Percentiles rank a stretch among this genome's conserved stretches.
Evolutionary conservation across 2,888 invertebrate species (phyloP).

Genomic region (Idaea straminata): DNA sequence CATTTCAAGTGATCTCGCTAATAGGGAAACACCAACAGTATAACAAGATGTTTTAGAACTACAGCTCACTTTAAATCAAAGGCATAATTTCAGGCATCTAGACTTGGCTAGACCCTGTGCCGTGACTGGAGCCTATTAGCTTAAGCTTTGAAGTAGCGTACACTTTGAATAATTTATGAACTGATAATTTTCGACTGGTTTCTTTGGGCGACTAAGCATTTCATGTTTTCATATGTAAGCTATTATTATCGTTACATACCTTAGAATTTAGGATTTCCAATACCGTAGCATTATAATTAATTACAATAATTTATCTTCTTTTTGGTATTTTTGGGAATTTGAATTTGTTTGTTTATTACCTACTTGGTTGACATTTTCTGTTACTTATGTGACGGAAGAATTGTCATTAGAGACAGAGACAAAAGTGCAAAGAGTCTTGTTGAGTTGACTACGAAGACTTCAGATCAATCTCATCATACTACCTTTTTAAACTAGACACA

Average conservation of each 20-base stretch:
- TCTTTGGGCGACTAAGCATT: slow-evolving; percentile 10
- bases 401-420: neutral
- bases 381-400: neutral
- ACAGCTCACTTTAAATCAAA: slow-evolving; percentile 24
- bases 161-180: slow-evolving; percentile 25
- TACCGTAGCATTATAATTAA: neutral
- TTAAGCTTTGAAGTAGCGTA: slow-evolving; percentile 20
- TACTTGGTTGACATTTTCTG: neutral
- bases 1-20: neutral
- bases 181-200: slow-evolving; percentile 18
- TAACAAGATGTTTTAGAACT: slow-evolving; percentile 21
- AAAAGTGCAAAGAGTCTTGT: neutral
- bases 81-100: slow-evolving; percentile 27
- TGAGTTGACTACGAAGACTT: neutral
- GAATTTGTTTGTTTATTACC: neutral
- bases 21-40: slow-evolving; percentile 9
- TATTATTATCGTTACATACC: neutral
- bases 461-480: too few species aligned
- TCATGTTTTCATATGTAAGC: neutral
- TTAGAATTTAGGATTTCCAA: neutral
- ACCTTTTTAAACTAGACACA: too few species aligned
- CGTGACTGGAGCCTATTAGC: slow-evolving; percentile 27
- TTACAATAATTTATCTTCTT: neutral
- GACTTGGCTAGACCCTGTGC: slow-evolving; percentile 14
- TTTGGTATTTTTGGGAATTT: neutral